phyloP scores from a whole-genome alignment of 1,140 invertebrate genomes.

The Drosophila rhopaloa region DNA sequence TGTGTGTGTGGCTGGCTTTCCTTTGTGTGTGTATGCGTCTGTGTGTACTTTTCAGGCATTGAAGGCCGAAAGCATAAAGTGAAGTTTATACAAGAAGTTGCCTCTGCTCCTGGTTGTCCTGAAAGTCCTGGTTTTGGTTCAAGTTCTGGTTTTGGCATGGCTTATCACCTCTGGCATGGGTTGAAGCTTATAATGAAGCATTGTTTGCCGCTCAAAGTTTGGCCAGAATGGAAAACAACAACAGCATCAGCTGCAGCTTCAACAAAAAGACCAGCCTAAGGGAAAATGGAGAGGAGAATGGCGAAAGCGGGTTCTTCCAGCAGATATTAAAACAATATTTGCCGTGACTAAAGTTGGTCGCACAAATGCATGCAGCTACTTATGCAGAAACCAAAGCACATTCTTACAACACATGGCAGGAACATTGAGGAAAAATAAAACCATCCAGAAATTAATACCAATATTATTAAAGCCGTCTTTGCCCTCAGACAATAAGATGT shows the following conservation, averaged over 20 bases:
- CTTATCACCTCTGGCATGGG: conserved; percentile 75
- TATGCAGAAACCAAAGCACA: conserved; percentile 26
- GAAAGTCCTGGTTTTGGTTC: background rate
- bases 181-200: conserved; percentile 76
- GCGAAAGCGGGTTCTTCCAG: conserved; percentile 18
- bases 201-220: conserved; percentile 80
- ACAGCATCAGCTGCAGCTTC: conserved; percentile 24
- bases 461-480: background rate
- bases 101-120: conserved; percentile 6
- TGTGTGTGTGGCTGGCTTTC: conserved; percentile 1
- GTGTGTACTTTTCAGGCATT: conserved; percentile 32
- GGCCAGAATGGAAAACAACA: conserved; percentile 66
- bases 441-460: background rate
- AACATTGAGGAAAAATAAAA: conserved; percentile 4
- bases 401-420: background rate
- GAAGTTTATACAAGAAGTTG: conserved; percentile 76
- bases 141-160: conserved; percentile 56
- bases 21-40: conserved; percentile 10
- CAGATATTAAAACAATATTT: conserved; percentile 81
- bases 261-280: conserved; percentile 36
- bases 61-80: conserved; percentile 71
- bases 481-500: no score
- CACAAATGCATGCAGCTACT: conserved; percentile 62
- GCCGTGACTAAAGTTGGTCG: conserved; percentile 55
- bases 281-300: background rate